Base-by-base conservation (phyloP, 2,113 vertebrate genomes). In the Oceanodroma tethys region DNA sequence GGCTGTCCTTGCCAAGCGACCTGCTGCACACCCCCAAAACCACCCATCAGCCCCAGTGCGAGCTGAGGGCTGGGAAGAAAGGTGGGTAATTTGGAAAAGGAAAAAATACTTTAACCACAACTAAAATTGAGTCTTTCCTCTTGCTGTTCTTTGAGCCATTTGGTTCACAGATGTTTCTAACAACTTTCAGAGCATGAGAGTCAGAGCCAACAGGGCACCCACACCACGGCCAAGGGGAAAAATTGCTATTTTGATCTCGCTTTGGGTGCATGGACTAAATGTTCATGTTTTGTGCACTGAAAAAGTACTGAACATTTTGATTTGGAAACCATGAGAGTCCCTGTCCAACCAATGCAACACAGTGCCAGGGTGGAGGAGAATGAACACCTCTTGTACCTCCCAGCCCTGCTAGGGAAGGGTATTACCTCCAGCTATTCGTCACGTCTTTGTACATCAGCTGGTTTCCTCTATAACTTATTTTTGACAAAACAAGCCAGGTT, bases 261-360 rank as follows among this genome's bases (percentile, higher is more conserved):
- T 67, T 88, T 15, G 71, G 52, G 63, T 13, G 13, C 52, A 6
- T 6, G 81, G 71, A 16, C 18, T 26, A 45, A 75, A 71, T 7
- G 22, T 20, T 73, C 17, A 0, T 34, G 34, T 32, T 68, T 55
- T 63, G 16, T 32, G 43, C 58, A 38, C 47, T 72, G 48, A 55
- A 72, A 79, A 79, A 55, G 34, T 23, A 50, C 26, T 4, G 1
- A 29, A 72, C 40, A 25, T 7, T 40, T 25, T 22, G 13, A 62
- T 68, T 59, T 75, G 82, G 71, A 42, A 85, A 11, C 7, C 4
- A 15, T 13, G 36, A 47, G 82, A 20, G 59, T 79, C 29, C 36
- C 22, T 55, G 17, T 32, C 36, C 60, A 47, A 29, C 26, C 30
- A 58, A 21, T 1, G 4, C 13, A 68, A 36, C 0, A 0, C 42